Evolutionary conservation across 2,113 vertebrate species (phyloP), one percentile per base, ranked within the genome.

Genomic region (Perca fluviatilis): DNA sequence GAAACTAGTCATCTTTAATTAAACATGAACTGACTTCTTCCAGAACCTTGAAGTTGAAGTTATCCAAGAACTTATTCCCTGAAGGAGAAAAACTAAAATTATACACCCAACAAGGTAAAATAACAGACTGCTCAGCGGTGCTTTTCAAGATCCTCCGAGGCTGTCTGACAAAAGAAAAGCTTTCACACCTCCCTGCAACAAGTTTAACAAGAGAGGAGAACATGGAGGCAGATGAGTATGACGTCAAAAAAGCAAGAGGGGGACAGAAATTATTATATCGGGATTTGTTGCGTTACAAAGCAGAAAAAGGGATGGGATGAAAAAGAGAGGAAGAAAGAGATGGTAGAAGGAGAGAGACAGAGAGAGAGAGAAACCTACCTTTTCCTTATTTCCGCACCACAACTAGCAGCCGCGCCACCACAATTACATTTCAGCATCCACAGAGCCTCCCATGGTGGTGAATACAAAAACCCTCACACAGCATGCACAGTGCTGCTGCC

Each of bases 401-500:
- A 74, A 49, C 81, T 0, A 56, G 53, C 72, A 27, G 75, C 75
- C 80, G 65, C 71, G 75, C 36, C 77, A 43, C 74, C 77, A 61
- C 49, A 80, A 83, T 88, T 68, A 86, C 78, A 68, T 10, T 14
- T 13, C 65, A 51, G 81, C 76, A 1, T 25, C 73, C 73, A 47
- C 54, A 23, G n/a, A 62, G 40, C 13, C 47, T 76, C 30, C 40
- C 1, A 15, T 5, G 58, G 25, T 5, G 75, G 46, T 14, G 63
- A 66, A 21, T 12, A 57, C 10, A 19, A 51, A 47, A 36, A 11
- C 50, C 60, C 62, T 71, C 16, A 75, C 69, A 51, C 18, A 18
- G 10, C 61, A 46, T 18, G 11, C 13, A 9, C 19, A 27, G 60
- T 4, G 33, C 56, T 15, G 53, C 60, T 3, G 12, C 64, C 61